Conservation (phyloP, 2,888 invertebrate species). For the Argyresthia goedartella region DNA sequence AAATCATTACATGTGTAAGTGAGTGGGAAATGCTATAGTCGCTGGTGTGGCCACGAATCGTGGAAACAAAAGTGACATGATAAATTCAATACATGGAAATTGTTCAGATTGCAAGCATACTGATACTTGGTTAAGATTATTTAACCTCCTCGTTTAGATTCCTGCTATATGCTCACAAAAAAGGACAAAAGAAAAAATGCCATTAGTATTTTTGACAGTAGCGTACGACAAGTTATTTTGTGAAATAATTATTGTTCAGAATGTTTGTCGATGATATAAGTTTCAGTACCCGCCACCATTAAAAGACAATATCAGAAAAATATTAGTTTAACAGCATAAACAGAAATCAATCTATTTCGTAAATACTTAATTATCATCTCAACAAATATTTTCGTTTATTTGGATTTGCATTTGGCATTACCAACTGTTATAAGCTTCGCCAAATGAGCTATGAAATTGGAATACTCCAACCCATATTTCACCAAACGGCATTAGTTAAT, state of each 20-base stretch:
- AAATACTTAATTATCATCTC: too few species aligned
- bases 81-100: constrained; percentile 33
- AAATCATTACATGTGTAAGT: constrained; percentile 81
- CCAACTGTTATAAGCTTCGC: too few species aligned
- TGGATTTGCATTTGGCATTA: too few species aligned
- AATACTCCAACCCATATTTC: too few species aligned
- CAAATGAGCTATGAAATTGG: too few species aligned
- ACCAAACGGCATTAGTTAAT: too few species aligned
- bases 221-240: constrained; percentile 24
- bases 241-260: constrained; percentile 21
- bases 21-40: constrained; percentile 48
- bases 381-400: too few species aligned
- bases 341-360: not conserved
- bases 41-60: not conserved
- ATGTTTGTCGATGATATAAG: not conserved
- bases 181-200: constrained; percentile 60
- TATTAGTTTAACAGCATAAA: not conserved
- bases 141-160: constrained; percentile 65
- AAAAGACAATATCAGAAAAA: not conserved
- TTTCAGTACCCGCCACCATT: constrained; percentile 3
- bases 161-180: constrained; percentile 69
- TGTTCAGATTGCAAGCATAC: constrained; percentile 51
- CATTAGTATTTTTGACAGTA: constrained; percentile 57
- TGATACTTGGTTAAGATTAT: constrained; percentile 60
- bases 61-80: constrained; percentile 31